Percentiles rank a stretch among this genome's conserved stretches.
phyloP scores from a whole-genome alignment of 2,113 vertebrate genomes.

The Ctenomys sociabilis region DNA sequence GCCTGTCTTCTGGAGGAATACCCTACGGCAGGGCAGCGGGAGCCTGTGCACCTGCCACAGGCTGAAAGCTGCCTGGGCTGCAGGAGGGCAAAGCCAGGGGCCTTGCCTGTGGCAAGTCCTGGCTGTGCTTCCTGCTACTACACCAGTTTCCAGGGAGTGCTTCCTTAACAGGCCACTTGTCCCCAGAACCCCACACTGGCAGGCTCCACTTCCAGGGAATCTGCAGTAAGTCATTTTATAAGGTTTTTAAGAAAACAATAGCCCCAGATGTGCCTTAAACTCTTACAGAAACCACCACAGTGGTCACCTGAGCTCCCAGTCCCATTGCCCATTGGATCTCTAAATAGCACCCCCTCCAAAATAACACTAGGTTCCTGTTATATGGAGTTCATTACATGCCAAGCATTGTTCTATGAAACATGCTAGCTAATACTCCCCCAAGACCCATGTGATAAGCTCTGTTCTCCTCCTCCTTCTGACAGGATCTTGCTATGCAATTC shows the following conservation, averaged over 20 bases:
- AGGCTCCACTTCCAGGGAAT: not conserved
- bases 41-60: not conserved
- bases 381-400: not conserved
- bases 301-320: not conserved
- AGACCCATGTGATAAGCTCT: not conserved
- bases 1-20: not conserved
- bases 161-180: not conserved
- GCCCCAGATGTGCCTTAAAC: too few relatives aligned
- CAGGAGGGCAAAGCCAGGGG: not conserved
- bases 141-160: too few relatives aligned
- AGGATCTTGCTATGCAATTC: too few relatives aligned
- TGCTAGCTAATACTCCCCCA: not conserved
- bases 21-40: not conserved
- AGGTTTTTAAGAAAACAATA: not conserved
- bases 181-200: not conserved
- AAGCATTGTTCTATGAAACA: not conserved
- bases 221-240: not conserved
- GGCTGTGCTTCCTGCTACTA: too few relatives aligned
- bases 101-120: not conserved
- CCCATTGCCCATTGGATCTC: not conserved
- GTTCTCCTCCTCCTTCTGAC: too few relatives aligned
- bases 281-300: not conserved
- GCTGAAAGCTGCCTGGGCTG: fast-evolving
- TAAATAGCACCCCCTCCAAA: not conserved
- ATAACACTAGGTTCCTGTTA: not conserved